Evolutionary conservation across 2,888 invertebrate genomes (phyloP).

Genomic region (Apomyelois bistriatella): DNA sequence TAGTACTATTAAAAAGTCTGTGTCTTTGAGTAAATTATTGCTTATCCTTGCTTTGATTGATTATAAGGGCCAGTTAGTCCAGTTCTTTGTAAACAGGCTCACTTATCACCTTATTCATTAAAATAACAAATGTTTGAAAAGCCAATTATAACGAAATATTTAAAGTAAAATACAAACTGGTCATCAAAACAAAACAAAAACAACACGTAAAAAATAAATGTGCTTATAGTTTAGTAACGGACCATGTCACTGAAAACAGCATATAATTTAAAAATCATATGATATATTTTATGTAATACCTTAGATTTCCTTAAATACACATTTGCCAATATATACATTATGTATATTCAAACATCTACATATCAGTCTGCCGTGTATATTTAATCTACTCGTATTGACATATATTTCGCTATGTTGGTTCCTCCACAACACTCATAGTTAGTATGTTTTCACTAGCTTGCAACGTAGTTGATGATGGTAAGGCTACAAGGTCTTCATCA

Average conservation of each 20-base stretch:
- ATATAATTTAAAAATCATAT: slow-evolving; percentile 8
- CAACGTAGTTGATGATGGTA: slow-evolving; percentile 56
- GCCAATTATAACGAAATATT: no score
- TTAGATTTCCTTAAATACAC: slow-evolving; percentile 20
- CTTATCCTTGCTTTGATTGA: no score
- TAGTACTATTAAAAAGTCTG: no score
- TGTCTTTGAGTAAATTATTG: no score
- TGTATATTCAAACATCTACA: slow-evolving; percentile 60
- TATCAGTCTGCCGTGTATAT: slow-evolving; percentile 75
- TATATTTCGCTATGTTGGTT: slow-evolving; percentile 67
- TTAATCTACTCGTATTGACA: slow-evolving; percentile 56
- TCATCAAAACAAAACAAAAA: no score
- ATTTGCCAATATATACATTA: slow-evolving; percentile 38
- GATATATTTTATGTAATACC: slow-evolving; percentile 25
- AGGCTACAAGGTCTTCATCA: slow-evolving; percentile 60
- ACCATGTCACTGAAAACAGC: not conserved
- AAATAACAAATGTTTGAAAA: no score
- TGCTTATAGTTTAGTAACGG: no score
- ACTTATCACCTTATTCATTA: no score
- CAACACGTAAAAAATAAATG: no score
- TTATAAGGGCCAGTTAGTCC: no score
- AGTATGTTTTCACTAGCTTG: slow-evolving; percentile 36
- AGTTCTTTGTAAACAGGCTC: no score
- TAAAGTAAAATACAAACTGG: no score
- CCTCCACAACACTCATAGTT: slow-evolving; percentile 40